Base-by-base conservation (phyloP, 2,113 vertebrate genomes). In the Catharus fuscescens region DNA sequence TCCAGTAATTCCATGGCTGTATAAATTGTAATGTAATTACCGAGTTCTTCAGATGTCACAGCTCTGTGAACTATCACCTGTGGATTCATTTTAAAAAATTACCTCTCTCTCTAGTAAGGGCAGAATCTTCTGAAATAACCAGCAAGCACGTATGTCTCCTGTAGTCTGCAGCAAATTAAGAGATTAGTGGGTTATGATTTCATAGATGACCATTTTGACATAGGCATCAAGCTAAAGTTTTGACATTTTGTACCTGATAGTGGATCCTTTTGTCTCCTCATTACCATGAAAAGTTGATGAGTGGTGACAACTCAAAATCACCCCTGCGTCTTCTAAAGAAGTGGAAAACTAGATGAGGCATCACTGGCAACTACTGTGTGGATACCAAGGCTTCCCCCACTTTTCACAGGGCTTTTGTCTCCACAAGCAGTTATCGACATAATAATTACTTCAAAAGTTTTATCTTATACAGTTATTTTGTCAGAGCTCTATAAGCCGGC, bases 1-100 rank as follows among this genome's bases (percentile, higher is more conserved):
- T 95, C 84, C 86, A 95, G 83, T 88, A 95, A 95, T 89, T 91
- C 47, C 36, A 76, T 70, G 65, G 18, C 40, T 36, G 44, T 78
- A 79, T 85, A 94, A 84, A 85, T 85, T 85, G 62, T 81, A 92
- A 79, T 67, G 34, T 53, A 89, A 87, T 93, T 91, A 86, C 12
- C 60, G 64, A 64, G 25, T 79, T 85, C 78, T 91, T 88, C 54
- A 80, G 76, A 89, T 88, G 66, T 87, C 80, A 89, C 66, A 95
- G 42, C 4, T 90, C 36, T 87, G 65, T 82, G 78, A 90, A 88
- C 45, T 80, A 56, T 86, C 28, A 61, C 54, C 86, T 95, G 54
- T 80, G 54, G 40, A 57, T 89, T 87, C 12, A 3, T 92, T 95
- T 95, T 69, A 89, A 92, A 79, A 18, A 65, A 65, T 69, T 81